Base-by-base conservation (phyloP, 2,888 invertebrate species). In the Trichopoda pennipes region DNA sequence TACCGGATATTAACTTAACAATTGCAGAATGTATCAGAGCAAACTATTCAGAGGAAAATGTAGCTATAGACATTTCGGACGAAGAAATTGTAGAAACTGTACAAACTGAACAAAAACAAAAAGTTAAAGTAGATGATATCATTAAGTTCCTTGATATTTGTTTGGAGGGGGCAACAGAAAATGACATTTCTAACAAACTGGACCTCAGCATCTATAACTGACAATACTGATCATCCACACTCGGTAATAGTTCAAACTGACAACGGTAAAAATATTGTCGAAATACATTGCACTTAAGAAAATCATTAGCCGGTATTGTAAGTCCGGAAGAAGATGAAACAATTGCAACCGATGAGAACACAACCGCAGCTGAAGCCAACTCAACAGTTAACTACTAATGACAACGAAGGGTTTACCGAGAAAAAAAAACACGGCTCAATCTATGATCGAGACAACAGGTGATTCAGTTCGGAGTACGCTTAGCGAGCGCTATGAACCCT, bases 231-330 rank as follows among this genome's bases (percentile, higher is more conserved):
- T n/a, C n/a, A n/a, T n/a, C n/a, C n/a, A n/a, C n/a, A n/a, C 28
- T 84, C 82, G 51, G 51, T 80, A 55, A 51, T 69, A 12, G 70
- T 82, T 32, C 47, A 84, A 80, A 77, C 70, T n/a, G 28, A 44
- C 16, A 44, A 56, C 28, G 73, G 80, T 56, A 80, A 60, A 42
- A 32, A 69, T 83, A 70, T 44, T 42, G 75, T 49, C 49, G 80
- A 55, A 80, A 74, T 66, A 75, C 49, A 19, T 47, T 51, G 28
- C 63, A 56, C 49, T 16, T 28, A 51, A 53, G 68, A 28, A 68
- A 17, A 42, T 42, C 55, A 55, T 51, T 51, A 32, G 49, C 49
- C 19, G 38, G 47, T 53, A 55, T 10, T 28, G 28, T 28, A 28
- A 28, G 8, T 28, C 28, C 28, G 28, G 28, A 28, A 28, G 7